These are phyloP conservation scores for Acrobasis repandana DNA, from an alignment of 2,888 invertebrate genomes.

Conservation along the genomic window DNA sequence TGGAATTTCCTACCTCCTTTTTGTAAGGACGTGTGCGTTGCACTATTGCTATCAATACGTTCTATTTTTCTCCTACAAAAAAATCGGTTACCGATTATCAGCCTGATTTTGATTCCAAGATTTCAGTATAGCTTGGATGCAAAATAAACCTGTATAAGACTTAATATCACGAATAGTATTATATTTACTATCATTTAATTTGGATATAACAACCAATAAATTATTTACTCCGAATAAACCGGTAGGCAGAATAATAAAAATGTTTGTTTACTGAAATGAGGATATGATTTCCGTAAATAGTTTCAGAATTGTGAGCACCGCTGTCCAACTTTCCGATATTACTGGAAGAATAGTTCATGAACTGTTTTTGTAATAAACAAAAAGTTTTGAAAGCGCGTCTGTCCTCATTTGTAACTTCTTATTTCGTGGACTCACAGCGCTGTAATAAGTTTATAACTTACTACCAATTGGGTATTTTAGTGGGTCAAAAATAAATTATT, in stretches of 20 bases:
- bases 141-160: too few species aligned
- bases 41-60: too few species aligned
- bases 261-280: background rate
- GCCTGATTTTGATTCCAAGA: too few species aligned
- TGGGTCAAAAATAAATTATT: background rate
- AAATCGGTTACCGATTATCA: too few species aligned
- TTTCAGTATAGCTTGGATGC: too few species aligned
- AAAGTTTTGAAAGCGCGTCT: conserved; percentile 2
- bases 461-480: background rate
- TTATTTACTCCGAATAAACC: too few species aligned
- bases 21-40: too few species aligned
- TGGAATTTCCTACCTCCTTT: too few species aligned
- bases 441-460: background rate
- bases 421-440: background rate
- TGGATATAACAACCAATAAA: too few species aligned
- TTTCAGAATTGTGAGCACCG: background rate
- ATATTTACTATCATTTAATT: too few species aligned
- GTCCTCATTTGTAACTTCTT: conserved; percentile 2
- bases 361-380: background rate
- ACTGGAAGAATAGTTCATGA: background rate
- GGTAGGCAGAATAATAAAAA: background rate
- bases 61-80: too few species aligned
- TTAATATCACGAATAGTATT: too few species aligned
- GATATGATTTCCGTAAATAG: background rate
- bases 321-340: conserved; percentile 1